A percentile compares a stretch with the other conserved stretches of the same genome.
Conservation (phyloP, 2,113 vertebrate species). For the Anthoscopus minutus region DNA sequence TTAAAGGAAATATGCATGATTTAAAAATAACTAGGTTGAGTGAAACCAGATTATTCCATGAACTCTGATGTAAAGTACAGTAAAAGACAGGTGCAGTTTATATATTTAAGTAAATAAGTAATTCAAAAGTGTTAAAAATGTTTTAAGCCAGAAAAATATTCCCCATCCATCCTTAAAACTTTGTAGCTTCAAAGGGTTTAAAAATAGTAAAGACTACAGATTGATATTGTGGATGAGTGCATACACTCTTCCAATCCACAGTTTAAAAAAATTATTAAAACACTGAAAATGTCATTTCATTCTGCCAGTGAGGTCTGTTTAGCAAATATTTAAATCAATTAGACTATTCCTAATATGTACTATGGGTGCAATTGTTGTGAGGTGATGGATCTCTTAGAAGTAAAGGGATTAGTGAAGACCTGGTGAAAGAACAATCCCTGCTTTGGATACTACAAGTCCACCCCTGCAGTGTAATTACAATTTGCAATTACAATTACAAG, state of each 20-base stretch:
- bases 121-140: not conserved
- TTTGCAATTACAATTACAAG: not conserved
- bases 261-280: not conserved
- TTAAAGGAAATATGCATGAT: not conserved
- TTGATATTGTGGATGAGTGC: not conserved
- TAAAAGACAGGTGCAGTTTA: rapidly evolving
- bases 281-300: not conserved
- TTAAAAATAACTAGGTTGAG: not conserved
- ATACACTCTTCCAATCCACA: not conserved
- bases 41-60: not conserved
- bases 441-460: not conserved
- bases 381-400: not conserved
- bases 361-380: not conserved
- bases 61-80: not conserved
- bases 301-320: not conserved
- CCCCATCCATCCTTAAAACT: not conserved
- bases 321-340: not conserved
- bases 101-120: not conserved
- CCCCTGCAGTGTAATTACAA: not conserved
- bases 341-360: not conserved
- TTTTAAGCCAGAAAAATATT: not conserved
- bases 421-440: not conserved
- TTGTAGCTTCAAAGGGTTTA: not conserved
- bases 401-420: not conserved
- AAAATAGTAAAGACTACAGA: not conserved